Percentiles rank a stretch among this genome's conserved stretches.
phyloP scores from a whole-genome alignment of 2,888 invertebrate species.

The Myathropa florea region DNA sequence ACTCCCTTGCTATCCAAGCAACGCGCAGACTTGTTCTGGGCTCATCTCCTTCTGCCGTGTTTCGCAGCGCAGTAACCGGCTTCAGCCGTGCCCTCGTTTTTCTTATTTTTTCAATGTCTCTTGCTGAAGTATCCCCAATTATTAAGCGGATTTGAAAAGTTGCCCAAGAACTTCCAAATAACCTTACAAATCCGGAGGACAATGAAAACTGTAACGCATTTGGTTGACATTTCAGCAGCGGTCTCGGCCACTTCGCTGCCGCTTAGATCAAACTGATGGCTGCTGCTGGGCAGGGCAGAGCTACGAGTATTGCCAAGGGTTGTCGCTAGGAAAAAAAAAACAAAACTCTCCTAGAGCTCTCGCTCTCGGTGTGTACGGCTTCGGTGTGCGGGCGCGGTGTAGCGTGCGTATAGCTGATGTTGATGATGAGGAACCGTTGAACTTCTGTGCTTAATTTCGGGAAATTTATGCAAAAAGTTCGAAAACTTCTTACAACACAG shows the following conservation, averaged over 20 bases:
- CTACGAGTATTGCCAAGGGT: too few species aligned
- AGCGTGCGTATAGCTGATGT: slow-evolving; percentile 36
- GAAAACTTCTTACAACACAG: slow-evolving; percentile 52
- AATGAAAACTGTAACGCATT: slow-evolving; percentile 50
- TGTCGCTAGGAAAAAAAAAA: not conserved
- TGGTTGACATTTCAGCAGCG: slow-evolving; percentile 32
- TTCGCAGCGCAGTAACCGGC: not conserved
- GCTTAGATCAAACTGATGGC: not conserved
- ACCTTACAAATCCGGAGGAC: slow-evolving; percentile 44
- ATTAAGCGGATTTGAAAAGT: slow-evolving; percentile 67
- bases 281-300: not conserved
- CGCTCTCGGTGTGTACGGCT: too few species aligned
- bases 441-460: slow-evolving; percentile 62
- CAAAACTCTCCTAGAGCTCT: not conserved
- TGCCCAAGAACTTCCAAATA: slow-evolving; percentile 39
- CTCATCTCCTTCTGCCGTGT: not conserved
- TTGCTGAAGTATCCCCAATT: slow-evolving; percentile 35
- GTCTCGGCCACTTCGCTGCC: slow-evolving; percentile 28
- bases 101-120: not conserved
- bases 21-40: not conserved
- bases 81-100: not conserved
- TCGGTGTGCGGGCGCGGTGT: too few species aligned
- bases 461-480: slow-evolving; percentile 67
- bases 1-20: not conserved
- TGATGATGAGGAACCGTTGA: slow-evolving; percentile 66